Evolutionary conservation across 2,113 vertebrate species (phyloP), one percentile per base, ranked within the genome.

Genomic region (Erythrolamprus reginae): DNA sequence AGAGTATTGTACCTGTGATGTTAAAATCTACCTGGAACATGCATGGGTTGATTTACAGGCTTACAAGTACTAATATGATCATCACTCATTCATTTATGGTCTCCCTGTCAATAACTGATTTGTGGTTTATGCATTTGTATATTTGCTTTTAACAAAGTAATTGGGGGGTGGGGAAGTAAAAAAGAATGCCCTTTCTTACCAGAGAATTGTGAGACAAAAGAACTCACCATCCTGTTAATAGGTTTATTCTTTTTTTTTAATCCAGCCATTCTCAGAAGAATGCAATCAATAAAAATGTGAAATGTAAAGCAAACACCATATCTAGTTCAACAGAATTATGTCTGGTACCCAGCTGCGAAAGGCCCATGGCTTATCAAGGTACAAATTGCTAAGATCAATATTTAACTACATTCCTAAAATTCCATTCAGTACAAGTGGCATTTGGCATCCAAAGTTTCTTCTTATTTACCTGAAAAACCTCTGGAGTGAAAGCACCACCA

Each of bases 381-480:
- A 82, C 53, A 96, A 95, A 95, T 90, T 90, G 86, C 89, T 65
- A 42, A 70, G 93, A 93, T 93, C 92, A 97, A 98, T 88, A 97
- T 93, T 94, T 92, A 87, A 91, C 21, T 0, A 85, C 89, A 96
- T 96, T 95, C 94, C 87, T 94, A 86, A 93, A 83, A 96, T 96
- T 95, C 96, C 95, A 77, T 47, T 38, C 82, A 88, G 88, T 8
- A 38, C 33, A 77, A 42, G 17, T 2, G 50, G 94, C 87, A n/a
- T 47, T 38, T 89, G 90, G 89, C 82, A 61, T 47, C 90, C 89
- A 87, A 87, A 65, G 42, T 88, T 45, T 89, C 65, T 26, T 19
- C 91, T 88, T 82, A 1, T 91, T 26, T 87, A 24, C 33, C 10
- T 77, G 3, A 4, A 17, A 0, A 50, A 70, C 48, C n/a, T 3